These are phyloP conservation scores for Ophioninae sp. DNA, from an alignment of 2,888 invertebrate species.

Conservation along the genomic window DNA sequence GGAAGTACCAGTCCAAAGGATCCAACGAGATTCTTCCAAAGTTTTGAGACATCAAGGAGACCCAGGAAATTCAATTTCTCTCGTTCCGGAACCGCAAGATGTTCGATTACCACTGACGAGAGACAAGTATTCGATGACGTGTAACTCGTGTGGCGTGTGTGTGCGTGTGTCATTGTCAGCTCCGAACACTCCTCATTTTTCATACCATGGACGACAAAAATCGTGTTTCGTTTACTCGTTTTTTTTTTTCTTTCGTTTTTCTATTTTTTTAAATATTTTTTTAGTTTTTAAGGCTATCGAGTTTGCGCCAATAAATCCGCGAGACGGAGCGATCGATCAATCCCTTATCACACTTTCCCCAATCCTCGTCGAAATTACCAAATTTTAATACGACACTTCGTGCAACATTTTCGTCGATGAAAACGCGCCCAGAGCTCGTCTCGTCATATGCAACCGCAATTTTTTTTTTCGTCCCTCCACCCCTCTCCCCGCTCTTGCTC, in stretches of 20 bases:
- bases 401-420: constrained; percentile 37
- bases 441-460: constrained; percentile 42
- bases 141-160: constrained; percentile 13
- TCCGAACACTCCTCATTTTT: constrained; percentile 34
- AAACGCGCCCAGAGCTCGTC: constrained; percentile 40
- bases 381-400: not conserved
- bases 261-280: constrained; percentile 37
- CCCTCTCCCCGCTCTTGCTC: constrained; percentile 54
- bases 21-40: not conserved
- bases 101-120: constrained; percentile 25
- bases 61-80: not conserved
- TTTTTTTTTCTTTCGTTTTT: too few relatives aligned
- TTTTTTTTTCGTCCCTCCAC: constrained; percentile 62
- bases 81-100: not conserved
- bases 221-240: too few relatives aligned
- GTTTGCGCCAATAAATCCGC: constrained; percentile 55
- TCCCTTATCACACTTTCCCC: constrained; percentile 26
- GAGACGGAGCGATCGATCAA: constrained; percentile 34
- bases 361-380: not conserved
- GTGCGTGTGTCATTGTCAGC: constrained; percentile 10
- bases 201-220: constrained; percentile 12
- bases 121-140: constrained; percentile 58
- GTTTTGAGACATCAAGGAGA: not conserved
- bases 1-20: not conserved
- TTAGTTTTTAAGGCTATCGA: constrained; percentile 52